Conservation (phyloP, 2,113 vertebrate genomes). For the Nanorana parkeri region DNA sequence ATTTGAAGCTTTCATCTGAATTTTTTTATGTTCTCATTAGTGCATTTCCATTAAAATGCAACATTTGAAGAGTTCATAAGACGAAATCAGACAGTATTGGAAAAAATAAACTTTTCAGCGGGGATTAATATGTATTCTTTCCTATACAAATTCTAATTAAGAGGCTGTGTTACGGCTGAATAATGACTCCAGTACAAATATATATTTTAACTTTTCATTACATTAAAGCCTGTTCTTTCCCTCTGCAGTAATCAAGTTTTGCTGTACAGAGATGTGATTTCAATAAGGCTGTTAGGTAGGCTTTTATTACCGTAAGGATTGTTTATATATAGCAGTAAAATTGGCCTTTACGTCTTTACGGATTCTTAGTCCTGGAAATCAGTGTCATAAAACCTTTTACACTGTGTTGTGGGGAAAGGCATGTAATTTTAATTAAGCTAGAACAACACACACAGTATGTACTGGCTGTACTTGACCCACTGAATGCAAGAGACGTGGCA, state of each 20-base stretch:
- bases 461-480: too few species aligned
- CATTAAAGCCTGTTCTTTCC: constrained; percentile 10
- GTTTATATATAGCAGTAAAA: too few species aligned
- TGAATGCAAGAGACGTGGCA: too few species aligned
- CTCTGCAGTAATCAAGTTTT: background rate
- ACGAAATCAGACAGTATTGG: background rate
- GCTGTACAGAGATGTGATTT: background rate
- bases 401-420: too few species aligned
- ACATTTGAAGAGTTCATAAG: constrained; percentile 32
- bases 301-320: too few species aligned
- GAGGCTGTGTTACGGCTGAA: background rate
- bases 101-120: constrained; percentile 23
- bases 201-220: background rate
- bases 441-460: too few species aligned
- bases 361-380: too few species aligned
- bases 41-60: constrained; percentile 46
- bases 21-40: constrained; percentile 41
- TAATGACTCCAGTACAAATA: background rate
- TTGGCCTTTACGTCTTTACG: too few species aligned
- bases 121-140: constrained; percentile 24
- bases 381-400: too few species aligned
- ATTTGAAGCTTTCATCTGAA: constrained; percentile 51
- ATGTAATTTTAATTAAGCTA: too few species aligned
- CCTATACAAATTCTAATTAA: constrained; percentile 27
- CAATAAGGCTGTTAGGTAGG: too few species aligned